Evolutionary conservation across 1,140 invertebrate genomes (phyloP), one percentile per base, ranked within the genome.

Genomic region (Drosophila pseudoobscura): DNA sequence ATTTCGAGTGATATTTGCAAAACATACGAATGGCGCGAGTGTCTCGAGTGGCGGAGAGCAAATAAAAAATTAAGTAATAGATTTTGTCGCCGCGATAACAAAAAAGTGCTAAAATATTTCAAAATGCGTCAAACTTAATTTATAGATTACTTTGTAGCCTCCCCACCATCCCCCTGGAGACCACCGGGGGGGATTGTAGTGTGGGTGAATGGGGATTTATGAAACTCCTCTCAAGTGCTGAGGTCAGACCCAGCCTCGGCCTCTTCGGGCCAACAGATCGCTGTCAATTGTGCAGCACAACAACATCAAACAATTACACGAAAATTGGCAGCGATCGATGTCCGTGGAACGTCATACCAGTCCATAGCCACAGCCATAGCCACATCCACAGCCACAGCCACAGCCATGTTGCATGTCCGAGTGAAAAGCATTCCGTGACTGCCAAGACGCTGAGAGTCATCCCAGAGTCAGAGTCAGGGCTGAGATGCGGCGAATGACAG

Each of bases 41-140:
- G 55, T 54, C 20, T 54, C 68, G 52, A 74, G 68, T 60, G 55
- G 57, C 24, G 57, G 20, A 20, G 20, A 20, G 20, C 68, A 82
- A 78, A 85, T 77, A 87, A 88, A 87, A 87, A 88, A 88, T 88
- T 88, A 88, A 88, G 83, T 88, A 88, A 88, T 88, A 88, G 83
- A 88, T 88, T 88, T 89, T 88, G 83, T 88, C 75, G 79, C 75
- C 41, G 75, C 68, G 84, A 88, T 88, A 88, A 77, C 72, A 78
- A 58, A 88, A 88, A 89, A 88, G 83, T 88, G 83, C 83, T 88
- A 88, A 88, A 88, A 88, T 88, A 88, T 88, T 89, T 88, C 69
- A 73, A 88, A 88, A 83, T 73, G 84, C 72, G 79, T 88, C 83
- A 76, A 77, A 74, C 57, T 49, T 71, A 83, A 88, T 88, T 88